A percentile compares a stretch with the other conserved stretches of the same genome.
Evolutionary conservation across 2,888 invertebrate species (phyloP).

Genomic region (Alitta virens): DNA sequence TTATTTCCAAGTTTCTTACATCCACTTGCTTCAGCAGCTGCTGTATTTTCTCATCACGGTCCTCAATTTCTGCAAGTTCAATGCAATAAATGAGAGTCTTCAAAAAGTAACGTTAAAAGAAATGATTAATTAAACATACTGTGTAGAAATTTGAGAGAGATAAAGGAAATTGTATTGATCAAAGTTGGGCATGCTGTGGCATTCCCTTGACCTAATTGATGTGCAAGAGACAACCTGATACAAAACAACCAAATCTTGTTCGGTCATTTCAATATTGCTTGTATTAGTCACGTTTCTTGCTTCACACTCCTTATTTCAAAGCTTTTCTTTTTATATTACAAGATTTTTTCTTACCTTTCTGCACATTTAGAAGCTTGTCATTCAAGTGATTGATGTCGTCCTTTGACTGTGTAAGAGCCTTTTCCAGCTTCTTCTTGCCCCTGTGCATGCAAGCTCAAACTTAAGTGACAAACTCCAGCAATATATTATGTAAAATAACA

Average conservation of each 20-base stretch:
- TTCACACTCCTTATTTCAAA: too few relatives aligned
- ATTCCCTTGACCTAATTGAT: neutral
- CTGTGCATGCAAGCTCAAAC: constrained; percentile 32
- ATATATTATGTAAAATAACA: too few relatives aligned
- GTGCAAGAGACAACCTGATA: neutral
- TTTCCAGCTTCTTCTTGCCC: constrained; percentile 51
- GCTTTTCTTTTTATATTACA: too few relatives aligned
- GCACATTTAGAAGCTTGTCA: constrained; percentile 36
- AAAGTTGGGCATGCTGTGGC: neutral
- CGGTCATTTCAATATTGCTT: too few relatives aligned
- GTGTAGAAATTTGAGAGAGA: neutral
- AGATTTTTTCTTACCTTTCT: constrained; percentile 19
- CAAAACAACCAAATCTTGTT: too few relatives aligned
- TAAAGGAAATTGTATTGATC: neutral
- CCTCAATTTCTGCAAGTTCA: constrained; percentile 46
- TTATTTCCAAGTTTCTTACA: constrained; percentile 43
- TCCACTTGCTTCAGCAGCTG: constrained; percentile 47
- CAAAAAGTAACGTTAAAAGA: too few relatives aligned
- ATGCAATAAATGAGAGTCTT: too few relatives aligned
- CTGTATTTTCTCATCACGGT: constrained; percentile 50
- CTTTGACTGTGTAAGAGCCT: constrained; percentile 42
- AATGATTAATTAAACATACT: too few relatives aligned
- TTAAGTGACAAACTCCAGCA: too few relatives aligned
- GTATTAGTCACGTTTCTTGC: too few relatives aligned
- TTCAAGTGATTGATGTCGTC: constrained; percentile 41